These are phyloP conservation scores for Achlya flavicornis DNA, from an alignment of 2,888 invertebrate genomes.

Conservation along the genomic window DNA sequence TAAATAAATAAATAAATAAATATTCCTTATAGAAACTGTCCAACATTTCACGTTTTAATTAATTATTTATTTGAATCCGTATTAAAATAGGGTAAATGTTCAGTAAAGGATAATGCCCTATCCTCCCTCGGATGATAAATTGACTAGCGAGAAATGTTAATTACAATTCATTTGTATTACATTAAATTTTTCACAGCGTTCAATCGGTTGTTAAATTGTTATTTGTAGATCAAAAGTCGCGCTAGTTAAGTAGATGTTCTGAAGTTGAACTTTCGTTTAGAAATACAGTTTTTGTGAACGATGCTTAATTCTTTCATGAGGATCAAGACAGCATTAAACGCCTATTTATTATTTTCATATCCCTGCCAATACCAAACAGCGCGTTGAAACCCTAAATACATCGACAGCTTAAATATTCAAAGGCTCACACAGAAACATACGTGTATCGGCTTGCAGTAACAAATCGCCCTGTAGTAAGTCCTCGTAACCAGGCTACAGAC, in stretches of 20 bases:
- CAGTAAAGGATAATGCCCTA: not conserved
- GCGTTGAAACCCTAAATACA: not conserved
- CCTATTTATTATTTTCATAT: no score
- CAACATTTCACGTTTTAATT: not conserved
- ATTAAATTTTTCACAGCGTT: not conserved
- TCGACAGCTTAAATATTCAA: not conserved
- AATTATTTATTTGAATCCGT: not conserved
- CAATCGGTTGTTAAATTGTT: not conserved
- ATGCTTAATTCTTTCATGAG: no score
- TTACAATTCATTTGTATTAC: slow-evolving; percentile 2
- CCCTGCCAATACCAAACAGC: no score
- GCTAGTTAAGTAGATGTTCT: no score
- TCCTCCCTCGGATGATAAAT: not conserved
- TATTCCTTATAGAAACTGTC: not conserved
- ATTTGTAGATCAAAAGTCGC: not conserved
- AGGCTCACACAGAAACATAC: not conserved
- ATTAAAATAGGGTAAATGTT: not conserved
- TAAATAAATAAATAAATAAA: no score
- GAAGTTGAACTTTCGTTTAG: no score
- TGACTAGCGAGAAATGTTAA: not conserved
- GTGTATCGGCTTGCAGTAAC: not conserved
- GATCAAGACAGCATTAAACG: no score
- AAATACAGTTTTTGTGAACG: no score
- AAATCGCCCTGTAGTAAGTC: not conserved
- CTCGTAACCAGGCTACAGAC: not conserved